Percentiles rank a stretch among this genome's conserved stretches.
Conservation (phyloP, 2,113 vertebrate species). For the Phalacrocorax pelagicus region DNA sequence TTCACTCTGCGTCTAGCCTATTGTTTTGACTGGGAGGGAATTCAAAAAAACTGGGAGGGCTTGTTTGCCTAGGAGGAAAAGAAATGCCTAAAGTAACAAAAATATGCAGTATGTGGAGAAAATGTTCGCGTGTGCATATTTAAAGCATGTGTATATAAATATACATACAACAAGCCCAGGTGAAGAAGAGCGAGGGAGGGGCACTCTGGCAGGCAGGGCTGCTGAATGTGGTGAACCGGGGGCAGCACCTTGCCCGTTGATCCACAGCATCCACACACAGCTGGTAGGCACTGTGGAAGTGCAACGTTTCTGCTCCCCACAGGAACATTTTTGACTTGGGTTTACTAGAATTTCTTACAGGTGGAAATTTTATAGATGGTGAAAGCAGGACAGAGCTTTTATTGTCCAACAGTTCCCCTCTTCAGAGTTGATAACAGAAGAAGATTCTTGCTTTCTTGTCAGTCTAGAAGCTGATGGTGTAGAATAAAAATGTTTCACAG, state of each 20-base stretch:
- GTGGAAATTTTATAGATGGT: background rate
- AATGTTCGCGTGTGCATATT: background rate
- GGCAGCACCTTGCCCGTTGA: background rate
- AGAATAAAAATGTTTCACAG: background rate
- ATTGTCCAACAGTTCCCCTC: background rate
- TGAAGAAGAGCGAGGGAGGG: background rate
- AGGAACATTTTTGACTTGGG: accelerated
- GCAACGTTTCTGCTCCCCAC: accelerated
- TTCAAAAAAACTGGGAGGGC: background rate
- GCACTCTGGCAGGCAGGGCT: background rate
- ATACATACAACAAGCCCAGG: background rate
- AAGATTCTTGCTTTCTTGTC: background rate
- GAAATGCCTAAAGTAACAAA: background rate
- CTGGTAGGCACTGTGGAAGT: accelerated
- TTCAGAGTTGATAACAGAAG: background rate
- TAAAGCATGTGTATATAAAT: background rate
- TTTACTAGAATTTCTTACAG: background rate
- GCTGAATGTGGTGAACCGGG: no score
- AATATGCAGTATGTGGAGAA: background rate
- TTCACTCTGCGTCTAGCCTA: background rate
- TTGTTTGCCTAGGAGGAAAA: background rate
- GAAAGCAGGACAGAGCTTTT: background rate
- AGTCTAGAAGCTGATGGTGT: background rate
- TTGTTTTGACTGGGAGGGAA: background rate
- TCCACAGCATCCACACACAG: accelerated